phyloP scores from a whole-genome alignment of 2,888 invertebrate species.

The Drosophila mimetica region DNA sequence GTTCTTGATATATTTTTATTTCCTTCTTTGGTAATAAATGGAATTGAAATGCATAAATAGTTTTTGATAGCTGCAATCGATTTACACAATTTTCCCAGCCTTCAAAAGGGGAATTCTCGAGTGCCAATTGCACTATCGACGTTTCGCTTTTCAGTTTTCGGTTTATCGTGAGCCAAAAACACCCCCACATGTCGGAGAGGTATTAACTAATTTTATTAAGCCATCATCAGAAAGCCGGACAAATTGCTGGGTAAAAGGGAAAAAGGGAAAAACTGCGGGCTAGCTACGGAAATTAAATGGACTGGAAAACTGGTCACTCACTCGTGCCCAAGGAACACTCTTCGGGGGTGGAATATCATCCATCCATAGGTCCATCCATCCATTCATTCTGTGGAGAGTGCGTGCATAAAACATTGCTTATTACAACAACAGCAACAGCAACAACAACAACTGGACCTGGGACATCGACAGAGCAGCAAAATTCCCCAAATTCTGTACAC shows the following conservation, averaged over 20 bases:
- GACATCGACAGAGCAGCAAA: conserved; percentile 24
- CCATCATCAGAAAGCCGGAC: conserved; percentile 48
- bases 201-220: conserved; percentile 58
- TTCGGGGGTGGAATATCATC: conserved; percentile 15
- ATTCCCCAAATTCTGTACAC: conserved; percentile 24
- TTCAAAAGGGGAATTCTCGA: conserved; percentile 4
- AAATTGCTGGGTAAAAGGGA: conserved; percentile 32
- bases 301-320: conserved; percentile 80
- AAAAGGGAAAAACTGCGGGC: conserved; percentile 59
- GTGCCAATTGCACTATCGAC: conserved; percentile 26
- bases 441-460: conserved; percentile 11
- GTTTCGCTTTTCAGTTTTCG: too few relatives aligned
- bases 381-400: conserved; percentile 53
- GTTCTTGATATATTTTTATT: background rate
- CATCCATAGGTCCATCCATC: conserved; percentile 1
- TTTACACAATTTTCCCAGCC: conserved; percentile 27
- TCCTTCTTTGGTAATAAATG: conserved; percentile 20
- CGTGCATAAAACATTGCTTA: conserved; percentile 77
- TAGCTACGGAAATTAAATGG: conserved; percentile 76
- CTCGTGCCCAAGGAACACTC: conserved; percentile 4
- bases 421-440: conserved; percentile 60
- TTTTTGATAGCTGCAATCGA: conserved; percentile 37
- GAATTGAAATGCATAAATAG: conserved; percentile 42
- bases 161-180: conserved; percentile 2
- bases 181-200: conserved; percentile 5